Evolutionary conservation across 2,113 vertebrate species (phyloP).

Genomic region (Melanocharis versteri): DNA sequence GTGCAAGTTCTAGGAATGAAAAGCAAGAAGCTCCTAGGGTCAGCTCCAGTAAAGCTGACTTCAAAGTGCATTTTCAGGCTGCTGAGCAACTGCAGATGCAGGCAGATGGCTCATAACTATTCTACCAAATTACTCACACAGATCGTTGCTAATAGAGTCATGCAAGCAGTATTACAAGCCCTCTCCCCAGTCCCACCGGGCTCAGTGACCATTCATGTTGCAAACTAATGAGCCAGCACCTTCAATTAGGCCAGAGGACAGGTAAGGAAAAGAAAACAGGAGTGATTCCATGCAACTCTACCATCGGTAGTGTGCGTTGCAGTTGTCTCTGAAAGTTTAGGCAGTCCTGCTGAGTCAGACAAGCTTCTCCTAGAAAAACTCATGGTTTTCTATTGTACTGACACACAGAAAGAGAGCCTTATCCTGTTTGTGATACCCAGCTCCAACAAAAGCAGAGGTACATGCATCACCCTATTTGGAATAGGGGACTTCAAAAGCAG

Average conservation of each 20-base stretch:
- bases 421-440: background rate
- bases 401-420: background rate
- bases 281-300: background rate
- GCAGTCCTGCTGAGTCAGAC: background rate
- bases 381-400: background rate
- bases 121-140: background rate
- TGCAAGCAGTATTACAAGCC: background rate
- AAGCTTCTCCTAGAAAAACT: background rate
- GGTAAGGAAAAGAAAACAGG: background rate
- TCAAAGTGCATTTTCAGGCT: background rate
- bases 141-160: background rate
- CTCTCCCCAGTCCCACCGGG: background rate
- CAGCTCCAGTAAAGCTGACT: background rate
- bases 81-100: background rate
- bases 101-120: background rate
- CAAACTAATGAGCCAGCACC: background rate
- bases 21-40: background rate
- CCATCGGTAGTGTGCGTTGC: background rate
- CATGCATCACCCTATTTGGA: background rate
- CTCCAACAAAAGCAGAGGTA: background rate
- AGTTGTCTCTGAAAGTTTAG: background rate
- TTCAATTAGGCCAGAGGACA: background rate
- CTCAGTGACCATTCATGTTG: background rate
- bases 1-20: background rate
- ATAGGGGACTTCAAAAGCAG: background rate